Base-by-base conservation (phyloP, 2,888 invertebrate species). In the Lysandra coridon region DNA sequence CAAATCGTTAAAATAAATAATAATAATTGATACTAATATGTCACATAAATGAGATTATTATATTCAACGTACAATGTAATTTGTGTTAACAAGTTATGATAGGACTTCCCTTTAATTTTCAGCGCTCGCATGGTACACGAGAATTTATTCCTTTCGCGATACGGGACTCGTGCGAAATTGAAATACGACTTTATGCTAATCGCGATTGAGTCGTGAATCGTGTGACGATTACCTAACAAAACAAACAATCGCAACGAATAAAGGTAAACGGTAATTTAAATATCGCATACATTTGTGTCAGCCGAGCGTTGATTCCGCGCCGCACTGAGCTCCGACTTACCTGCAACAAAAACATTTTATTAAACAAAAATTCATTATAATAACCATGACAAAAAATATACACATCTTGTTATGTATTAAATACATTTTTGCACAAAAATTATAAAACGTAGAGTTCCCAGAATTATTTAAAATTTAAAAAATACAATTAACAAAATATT, bases 151-250 rank as follows among this genome's bases (percentile, higher is more conserved):
- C 80, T 83, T 83, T 83, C 83, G 82, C 81, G 84, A 82, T 83
- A 84, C 83, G 84, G 86, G 86, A 85, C 83, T 84, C 85, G 87
- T 85, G 88, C 84, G 85, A 89, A 90, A 85, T 88, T 90, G 88
- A 91, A 91, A 89, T 90, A 91, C 89, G 89, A 89, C 91, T 90
- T 89, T 91, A 91, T 89, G 87, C 82, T 84, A 88, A 91, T 90
- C 84, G 79, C 62, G 83, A 89, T 91, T 91, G 88, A 92, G 89
- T 87, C 88, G 89, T 88, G 88, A 89, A 89, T 91, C 87, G 90
- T 84, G 83, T 87, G 86, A 86, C 87, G 84, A 85, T 85, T 87
- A 87, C 87, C 86, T 88, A 89, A 88, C 89, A 89, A 89, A 88
- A 88, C 88, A 87, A 88, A 89, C 85, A 86, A 88, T 88, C 87